Conservation (phyloP, 1,140 invertebrate species). For the Gerris buenoi region DNA sequence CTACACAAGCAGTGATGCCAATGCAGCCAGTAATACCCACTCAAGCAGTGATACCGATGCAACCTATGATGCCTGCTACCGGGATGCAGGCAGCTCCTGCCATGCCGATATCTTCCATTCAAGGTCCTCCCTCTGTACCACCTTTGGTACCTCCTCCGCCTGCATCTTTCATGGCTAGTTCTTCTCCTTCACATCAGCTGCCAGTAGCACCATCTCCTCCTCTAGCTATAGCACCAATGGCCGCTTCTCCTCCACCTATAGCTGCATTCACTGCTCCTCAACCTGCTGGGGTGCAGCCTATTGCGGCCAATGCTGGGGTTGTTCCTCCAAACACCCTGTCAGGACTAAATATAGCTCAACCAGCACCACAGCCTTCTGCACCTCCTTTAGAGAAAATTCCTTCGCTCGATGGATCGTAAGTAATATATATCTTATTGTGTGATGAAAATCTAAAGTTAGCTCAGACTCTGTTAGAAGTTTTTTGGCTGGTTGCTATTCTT, state of each 20-base stretch:
- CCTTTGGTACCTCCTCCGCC: background rate
- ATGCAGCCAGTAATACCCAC: constrained; percentile 17
- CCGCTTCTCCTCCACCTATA: constrained; percentile 5
- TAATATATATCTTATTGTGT: no score
- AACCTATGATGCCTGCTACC: constrained; percentile 19
- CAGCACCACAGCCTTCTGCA: constrained; percentile 13
- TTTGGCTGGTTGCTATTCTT: no score
- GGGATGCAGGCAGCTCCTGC: background rate
- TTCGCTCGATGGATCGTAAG: constrained; percentile 37
- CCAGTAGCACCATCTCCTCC: background rate
- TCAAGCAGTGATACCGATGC: constrained; percentile 20
- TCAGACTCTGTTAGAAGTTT: no score
- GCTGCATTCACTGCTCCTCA: background rate
- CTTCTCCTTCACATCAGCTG: background rate
- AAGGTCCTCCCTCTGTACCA: constrained; percentile 4
- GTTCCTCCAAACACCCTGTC: constrained; percentile 15
- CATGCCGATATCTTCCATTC: constrained; percentile 16
- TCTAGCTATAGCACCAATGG: background rate
- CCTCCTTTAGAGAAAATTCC: constrained; percentile 31
- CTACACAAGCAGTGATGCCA: constrained; percentile 22
- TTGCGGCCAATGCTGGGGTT: constrained; percentile 8
- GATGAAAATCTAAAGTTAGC: no score
- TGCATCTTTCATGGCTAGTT: no score
- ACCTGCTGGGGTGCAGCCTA: no score
- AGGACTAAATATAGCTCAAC: constrained; percentile 5